Percentiles rank a stretch among this genome's conserved stretches.
phyloP scores from a whole-genome alignment of 2,113 vertebrate genomes.

The Psettodes erumei region DNA sequence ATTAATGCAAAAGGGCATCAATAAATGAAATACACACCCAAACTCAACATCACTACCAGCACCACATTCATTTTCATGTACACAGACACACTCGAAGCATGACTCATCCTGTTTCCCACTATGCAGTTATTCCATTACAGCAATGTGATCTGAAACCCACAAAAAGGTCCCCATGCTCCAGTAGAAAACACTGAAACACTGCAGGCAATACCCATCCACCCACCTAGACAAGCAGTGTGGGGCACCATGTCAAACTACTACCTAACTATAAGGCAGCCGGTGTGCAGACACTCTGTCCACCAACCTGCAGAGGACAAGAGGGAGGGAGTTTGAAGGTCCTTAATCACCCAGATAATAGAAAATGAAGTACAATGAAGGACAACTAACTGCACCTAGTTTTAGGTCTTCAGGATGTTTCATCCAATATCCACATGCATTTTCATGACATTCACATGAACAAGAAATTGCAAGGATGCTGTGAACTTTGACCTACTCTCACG shows the following conservation, averaged over 20 bases:
- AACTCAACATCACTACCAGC: not conserved
- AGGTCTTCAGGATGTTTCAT: not conserved
- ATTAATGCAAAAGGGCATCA: slow-evolving; percentile 29
- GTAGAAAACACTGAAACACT: slow-evolving; percentile 40
- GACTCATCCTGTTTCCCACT: slow-evolving; percentile 45
- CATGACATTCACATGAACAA: not conserved
- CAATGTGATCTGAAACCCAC: slow-evolving; percentile 41
- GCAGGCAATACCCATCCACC: slow-evolving; percentile 44
- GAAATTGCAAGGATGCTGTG: not conserved
- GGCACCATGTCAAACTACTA: slow-evolving; percentile 30
- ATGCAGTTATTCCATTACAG: slow-evolving; percentile 35
- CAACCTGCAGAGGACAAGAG: not conserved
- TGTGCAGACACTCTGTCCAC: not conserved
- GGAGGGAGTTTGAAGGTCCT: not conserved
- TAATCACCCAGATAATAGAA: not conserved
- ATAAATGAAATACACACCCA: slow-evolving; percentile 34
- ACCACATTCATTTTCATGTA: not conserved
- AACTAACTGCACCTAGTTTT: not conserved
- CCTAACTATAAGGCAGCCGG: slow-evolving; percentile 10
- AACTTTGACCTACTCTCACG: slow-evolving; percentile 22
- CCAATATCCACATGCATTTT: not conserved
- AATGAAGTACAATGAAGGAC: not conserved
- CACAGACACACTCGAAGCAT: slow-evolving; percentile 22
- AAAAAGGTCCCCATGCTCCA: slow-evolving; percentile 29
- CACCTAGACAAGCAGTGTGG: slow-evolving; percentile 14